Conservation (phyloP, 2,113 vertebrate genomes). For the Pelusios castaneus region DNA sequence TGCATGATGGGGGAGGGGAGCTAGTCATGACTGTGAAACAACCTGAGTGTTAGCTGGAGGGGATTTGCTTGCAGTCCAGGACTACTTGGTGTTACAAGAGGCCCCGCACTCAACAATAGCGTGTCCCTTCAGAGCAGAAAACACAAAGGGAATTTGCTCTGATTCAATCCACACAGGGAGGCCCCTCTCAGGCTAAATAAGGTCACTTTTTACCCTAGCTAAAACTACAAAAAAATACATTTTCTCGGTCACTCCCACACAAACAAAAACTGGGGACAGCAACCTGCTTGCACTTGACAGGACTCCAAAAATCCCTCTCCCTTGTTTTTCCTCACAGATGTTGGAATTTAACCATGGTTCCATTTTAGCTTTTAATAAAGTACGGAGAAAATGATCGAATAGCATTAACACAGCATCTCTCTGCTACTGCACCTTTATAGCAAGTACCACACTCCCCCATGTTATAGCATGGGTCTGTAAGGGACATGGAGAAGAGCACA, state of each 20-base stretch:
- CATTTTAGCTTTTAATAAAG: slow-evolving; percentile 43
- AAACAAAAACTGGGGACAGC: not conserved
- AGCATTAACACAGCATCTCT: slow-evolving; percentile 7
- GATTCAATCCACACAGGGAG: slow-evolving; percentile 78
- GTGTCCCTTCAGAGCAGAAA: slow-evolving; percentile 73
- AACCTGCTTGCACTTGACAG: slow-evolving; percentile 26
- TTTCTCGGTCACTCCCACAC: not conserved
- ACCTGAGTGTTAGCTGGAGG: slow-evolving; percentile 52
- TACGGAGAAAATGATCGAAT: slow-evolving; percentile 39
- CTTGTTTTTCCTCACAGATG: slow-evolving; percentile 3
- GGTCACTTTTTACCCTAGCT: slow-evolving; percentile 72
- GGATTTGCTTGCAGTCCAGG: slow-evolving; percentile 55
- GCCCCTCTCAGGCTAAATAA: slow-evolving; percentile 78
- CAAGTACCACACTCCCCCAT: slow-evolving; percentile 64
- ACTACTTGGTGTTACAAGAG: slow-evolving; percentile 54
- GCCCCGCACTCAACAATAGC: slow-evolving; percentile 74
- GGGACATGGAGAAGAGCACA: slow-evolving; percentile 54
- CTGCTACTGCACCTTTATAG: slow-evolving; percentile 69
- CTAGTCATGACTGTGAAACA: slow-evolving; percentile 51
- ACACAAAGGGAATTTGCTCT: slow-evolving; percentile 80
- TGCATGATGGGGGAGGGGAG: slow-evolving; percentile 62
- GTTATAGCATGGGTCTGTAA: slow-evolving; percentile 59
- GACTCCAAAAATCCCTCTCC: slow-evolving; percentile 48
- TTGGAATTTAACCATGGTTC: slow-evolving; percentile 56
- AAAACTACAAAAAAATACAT: slow-evolving; percentile 64